A percentile compares a stretch with the other conserved stretches of the same genome.
These are phyloP conservation scores for Sarcoramphus papa DNA, from an alignment of 2,797 vertebrate genomes.

Conservation along the genomic window DNA sequence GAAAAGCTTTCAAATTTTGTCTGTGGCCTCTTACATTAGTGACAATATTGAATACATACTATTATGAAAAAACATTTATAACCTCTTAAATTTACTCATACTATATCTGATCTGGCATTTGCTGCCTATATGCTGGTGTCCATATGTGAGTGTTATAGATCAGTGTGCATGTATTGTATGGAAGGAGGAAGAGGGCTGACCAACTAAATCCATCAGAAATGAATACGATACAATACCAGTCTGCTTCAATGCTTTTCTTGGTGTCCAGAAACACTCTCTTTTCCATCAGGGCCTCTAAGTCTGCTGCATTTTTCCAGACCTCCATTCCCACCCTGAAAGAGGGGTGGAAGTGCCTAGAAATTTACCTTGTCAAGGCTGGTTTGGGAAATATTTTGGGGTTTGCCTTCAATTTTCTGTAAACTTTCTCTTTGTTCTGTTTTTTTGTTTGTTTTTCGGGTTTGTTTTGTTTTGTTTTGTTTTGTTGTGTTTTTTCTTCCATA, in stretches of 20 bases:
- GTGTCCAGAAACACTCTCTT: background rate
- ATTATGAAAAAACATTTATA: conserved; percentile 20
- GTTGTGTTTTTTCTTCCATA: background rate
- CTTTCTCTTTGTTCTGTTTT: background rate
- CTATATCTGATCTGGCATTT: conserved; percentile 34
- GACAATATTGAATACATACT: background rate
- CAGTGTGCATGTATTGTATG: background rate
- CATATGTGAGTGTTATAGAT: background rate
- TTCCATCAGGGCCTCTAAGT: background rate
- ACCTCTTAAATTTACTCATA: conserved; percentile 14
- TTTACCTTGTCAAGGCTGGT: background rate
- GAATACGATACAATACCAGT: background rate
- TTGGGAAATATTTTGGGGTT: background rate
- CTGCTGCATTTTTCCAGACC: background rate
- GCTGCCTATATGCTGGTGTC: conserved; percentile 19
- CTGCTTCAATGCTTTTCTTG: background rate
- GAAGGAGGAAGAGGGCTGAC: conserved; percentile 2
- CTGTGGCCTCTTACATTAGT: background rate
- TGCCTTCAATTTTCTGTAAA: background rate
- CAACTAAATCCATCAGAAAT: background rate
- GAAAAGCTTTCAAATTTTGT: background rate
- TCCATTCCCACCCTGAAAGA: background rate
- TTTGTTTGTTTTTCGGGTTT: background rate
- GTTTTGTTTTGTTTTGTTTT: background rate
- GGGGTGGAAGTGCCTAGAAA: background rate